A percentile compares a stretch with the other conserved stretches of the same genome.
phyloP scores from a whole-genome alignment of 2,888 invertebrate species.

The Drosophila niveifrons region DNA sequence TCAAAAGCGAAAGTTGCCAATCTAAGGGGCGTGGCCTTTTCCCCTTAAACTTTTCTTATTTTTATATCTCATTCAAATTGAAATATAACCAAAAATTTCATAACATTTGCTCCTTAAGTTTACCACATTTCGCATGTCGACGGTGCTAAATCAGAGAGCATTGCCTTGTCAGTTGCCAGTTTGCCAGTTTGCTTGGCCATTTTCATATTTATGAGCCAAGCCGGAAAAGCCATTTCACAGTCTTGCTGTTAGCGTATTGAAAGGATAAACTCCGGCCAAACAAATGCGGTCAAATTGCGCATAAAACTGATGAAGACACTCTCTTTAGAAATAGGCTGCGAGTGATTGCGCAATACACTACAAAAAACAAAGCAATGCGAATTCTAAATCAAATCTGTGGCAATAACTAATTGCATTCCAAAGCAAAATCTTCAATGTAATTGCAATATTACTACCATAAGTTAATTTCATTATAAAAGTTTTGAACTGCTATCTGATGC shows the following conservation, averaged over 20 bases:
- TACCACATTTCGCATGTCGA: constrained; percentile 18
- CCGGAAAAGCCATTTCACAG: constrained; percentile 27
- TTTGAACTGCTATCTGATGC: too few relatives aligned
- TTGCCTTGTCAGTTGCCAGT: constrained; percentile 10
- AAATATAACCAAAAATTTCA: constrained; percentile 33
- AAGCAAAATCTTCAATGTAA: too few relatives aligned
- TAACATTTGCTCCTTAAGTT: constrained; percentile 26
- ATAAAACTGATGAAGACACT: constrained; percentile 34
- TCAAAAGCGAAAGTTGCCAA: constrained; percentile 43
- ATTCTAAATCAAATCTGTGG: neutral
- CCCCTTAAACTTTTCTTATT: neutral
- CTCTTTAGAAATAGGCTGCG: constrained; percentile 8
- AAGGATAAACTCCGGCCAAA: constrained; percentile 24
- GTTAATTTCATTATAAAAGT: too few relatives aligned
- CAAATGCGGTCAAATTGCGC: constrained; percentile 56
- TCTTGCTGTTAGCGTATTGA: constrained; percentile 30
- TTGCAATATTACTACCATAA: too few relatives aligned
- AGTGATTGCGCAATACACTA: constrained; percentile 4
- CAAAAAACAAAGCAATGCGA: neutral
- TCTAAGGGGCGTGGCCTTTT: constrained; percentile 34
- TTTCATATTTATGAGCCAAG: constrained; percentile 31
- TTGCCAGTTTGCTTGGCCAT: constrained; percentile 8
- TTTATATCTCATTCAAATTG: constrained; percentile 26
- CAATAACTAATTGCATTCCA: too few relatives aligned
- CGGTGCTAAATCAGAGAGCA: constrained; percentile 17